These are phyloP conservation scores for Xerus rutilus DNA, from an alignment of 2,797 vertebrate species.

Conservation along the genomic window DNA sequence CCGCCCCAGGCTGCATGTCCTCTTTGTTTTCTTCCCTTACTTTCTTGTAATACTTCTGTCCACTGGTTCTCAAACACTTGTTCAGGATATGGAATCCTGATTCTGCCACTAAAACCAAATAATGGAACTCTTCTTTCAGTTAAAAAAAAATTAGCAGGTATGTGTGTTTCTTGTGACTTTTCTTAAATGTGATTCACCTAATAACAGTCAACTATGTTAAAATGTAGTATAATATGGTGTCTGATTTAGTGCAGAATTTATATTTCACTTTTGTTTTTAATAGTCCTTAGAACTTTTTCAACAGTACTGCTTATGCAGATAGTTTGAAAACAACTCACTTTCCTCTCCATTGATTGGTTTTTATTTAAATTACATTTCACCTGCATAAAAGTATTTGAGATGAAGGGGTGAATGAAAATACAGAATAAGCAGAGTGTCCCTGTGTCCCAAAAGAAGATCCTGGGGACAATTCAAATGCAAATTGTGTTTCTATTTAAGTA, in stretches of 20 bases:
- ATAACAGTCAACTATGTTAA: neutral
- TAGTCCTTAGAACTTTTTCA: neutral
- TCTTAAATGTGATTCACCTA: neutral
- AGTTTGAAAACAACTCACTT: neutral
- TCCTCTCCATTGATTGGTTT: neutral
- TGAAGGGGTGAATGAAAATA: neutral
- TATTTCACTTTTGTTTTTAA: slow-evolving; percentile 3
- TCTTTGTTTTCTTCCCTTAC: neutral
- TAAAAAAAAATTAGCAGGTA: neutral
- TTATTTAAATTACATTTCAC: slow-evolving; percentile 17
- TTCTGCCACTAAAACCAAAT: neutral
- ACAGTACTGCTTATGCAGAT: neutral
- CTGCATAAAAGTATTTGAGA: neutral
- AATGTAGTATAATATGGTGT: neutral
- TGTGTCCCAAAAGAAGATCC: neutral
- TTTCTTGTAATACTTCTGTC: neutral
- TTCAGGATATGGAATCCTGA: neutral
- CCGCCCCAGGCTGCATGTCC: too few relatives aligned
- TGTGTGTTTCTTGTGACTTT: slow-evolving; percentile 20
- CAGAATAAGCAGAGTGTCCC: neutral
- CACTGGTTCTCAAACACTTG: neutral
- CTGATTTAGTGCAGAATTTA: slow-evolving; percentile 3
- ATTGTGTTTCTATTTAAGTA: neutral
- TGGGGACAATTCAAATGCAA: neutral
- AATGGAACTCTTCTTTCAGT: neutral